Base-by-base conservation (phyloP, 2,797 vertebrate genomes). In the Knipowitschia caucasica region DNA sequence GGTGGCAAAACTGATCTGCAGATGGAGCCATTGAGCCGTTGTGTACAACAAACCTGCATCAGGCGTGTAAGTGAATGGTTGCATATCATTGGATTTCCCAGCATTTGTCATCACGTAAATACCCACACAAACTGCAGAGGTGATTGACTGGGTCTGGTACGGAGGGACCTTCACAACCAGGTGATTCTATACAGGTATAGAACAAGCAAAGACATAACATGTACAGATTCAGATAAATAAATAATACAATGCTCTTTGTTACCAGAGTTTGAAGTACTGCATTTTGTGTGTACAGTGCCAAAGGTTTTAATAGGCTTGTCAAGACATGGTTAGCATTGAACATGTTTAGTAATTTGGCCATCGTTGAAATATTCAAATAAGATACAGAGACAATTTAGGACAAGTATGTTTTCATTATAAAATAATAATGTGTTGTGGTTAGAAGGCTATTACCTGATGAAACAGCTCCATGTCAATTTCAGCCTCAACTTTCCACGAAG, bases 381-480 rank as follows among this genome's bases (percentile, higher is more conserved):
- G 79, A 87, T 89, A 50, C 60, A 62, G 85, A 76, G 44, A 56
- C 62, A 42, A 51, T 31, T 71, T n/a, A n/a, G n/a, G n/a, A n/a
- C 61, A 77, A 73, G 65, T 69, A 61, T 62, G 58, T 75, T 59
- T 61, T 59, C 62, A 73, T 52, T 50, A 58, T 60, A 78, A 44
- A 52, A 23, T 69, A 18, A 25, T 31, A 55, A 30, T 67, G 20
- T 68, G 40, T 12, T 40, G 10, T 5, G 39, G 27, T 27, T 20
- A 44, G 59, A 64, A 64, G 59, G 4, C 11, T 39, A 14, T 40
- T 92, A 99, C 97, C 95, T 99, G 97, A 86, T 99, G 97, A 89
- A 98, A 99, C 67, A 98, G 88, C 82, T 99, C 97, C 94, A 97
- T 98, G 89, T 99, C 97, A 30, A 99, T 98, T 87, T 98, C 95